Percentiles rank a stretch among this genome's conserved stretches.
Conservation (phyloP, 30 jellyfish, hydroid and myxozoan species). For the Turritopsis dohrnii region DNA sequence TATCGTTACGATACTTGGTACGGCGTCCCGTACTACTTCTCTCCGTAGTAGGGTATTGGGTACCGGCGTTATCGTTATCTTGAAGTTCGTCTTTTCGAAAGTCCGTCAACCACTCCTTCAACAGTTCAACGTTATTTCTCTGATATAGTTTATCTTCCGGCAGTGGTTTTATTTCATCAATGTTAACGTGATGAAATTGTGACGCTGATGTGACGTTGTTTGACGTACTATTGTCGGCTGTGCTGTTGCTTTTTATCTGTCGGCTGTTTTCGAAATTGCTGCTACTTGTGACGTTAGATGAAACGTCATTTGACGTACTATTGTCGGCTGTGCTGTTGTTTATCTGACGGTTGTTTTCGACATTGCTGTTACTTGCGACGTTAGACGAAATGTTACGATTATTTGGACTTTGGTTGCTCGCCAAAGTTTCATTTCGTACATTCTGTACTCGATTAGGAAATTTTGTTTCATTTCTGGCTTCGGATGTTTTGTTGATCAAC, state of each 20-base stretch:
- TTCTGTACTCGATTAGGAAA: not conserved
- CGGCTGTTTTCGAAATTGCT: no score
- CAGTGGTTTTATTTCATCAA: not conserved
- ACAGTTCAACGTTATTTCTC: not conserved
- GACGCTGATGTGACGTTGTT: not conserved
- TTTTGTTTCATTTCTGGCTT: not conserved
- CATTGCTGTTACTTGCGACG: not conserved
- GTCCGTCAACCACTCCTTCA: conserved; percentile 2
- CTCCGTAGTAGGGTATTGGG: not conserved
- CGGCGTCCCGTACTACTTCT: not conserved
- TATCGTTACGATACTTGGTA: not conserved
- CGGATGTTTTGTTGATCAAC: not conserved
- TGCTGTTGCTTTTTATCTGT: no score
- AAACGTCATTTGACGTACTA: not conserved
- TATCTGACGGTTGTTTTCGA: not conserved
- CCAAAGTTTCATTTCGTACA: not conserved
- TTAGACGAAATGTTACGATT: not conserved
- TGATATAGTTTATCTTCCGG: not conserved
- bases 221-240: not conserved
- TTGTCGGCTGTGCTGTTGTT: not conserved
- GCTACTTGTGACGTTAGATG: not conserved
- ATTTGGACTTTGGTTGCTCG: not conserved
- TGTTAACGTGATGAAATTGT: not conserved
- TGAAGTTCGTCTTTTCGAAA: not conserved
- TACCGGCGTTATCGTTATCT: not conserved